Base-by-base conservation (phyloP, 2,797 vertebrate genomes). In the Arrhamphus sclerolepis region DNA sequence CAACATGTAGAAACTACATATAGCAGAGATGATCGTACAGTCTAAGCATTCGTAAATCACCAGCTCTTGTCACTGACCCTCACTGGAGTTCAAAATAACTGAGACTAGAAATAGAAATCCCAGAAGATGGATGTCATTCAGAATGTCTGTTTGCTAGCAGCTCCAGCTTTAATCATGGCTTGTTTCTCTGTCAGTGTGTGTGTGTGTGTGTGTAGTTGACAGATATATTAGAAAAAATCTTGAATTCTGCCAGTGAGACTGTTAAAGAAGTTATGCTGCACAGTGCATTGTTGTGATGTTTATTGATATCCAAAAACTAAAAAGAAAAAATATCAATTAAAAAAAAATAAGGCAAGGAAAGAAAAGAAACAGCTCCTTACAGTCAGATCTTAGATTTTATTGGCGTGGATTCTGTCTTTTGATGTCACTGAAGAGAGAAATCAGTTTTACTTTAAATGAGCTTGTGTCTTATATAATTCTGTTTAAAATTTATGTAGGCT, bases 101-200 rank as follows among this genome's bases (percentile, higher is more conserved):
- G 48, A 51, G 50, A 20, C 54, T 68, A 24, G 50, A 78, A 78
- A 80, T 75, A 82, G 68, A 81, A 81, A 78, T 72, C 76, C 61
- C 70, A 70, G 54, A 77, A 75, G 73, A 64, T 46, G 40, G 38
- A 29, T 75, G 76, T 80, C 66, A 39, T 61, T 81, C 56, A 67
- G 53, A 66, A 72, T 70, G 66, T 38, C 75, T 67, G 66, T 76
- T 75, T 72, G 46, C 60, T 21, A 38, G 66, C 57, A 52, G 63
- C 59, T 49, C 34, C 38, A 52, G 62, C 62, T 75, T 81, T 83
- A 70, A 67, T 79, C 66, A 19, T 18, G 48, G 40, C 59, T 55
- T 78, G 59, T 60, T 67, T 80, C 62, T 72, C 14, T 34, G 19
- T 38, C 7, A 31, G 6, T 46, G 2, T 31, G 8, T 22, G 6